Base-by-base conservation (phyloP, 2,888 invertebrate genomes). In the Galerucella pusilla region DNA sequence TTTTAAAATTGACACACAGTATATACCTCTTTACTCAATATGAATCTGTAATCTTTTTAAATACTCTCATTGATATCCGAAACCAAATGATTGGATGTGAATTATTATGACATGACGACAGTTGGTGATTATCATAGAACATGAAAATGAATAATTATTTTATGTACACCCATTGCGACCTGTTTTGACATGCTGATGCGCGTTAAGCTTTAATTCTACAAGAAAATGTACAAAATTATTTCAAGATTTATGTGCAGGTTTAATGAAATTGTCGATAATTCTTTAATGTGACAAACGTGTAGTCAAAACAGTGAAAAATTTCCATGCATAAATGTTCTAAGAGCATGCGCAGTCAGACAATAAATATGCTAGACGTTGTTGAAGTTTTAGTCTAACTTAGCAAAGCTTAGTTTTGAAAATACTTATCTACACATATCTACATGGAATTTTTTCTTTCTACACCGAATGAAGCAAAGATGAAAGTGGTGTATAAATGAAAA, bases 401-500 rank as follows among this genome's bases (percentile, higher is more conserved):
- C 35, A 49, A 49, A 49, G 14, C 49, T 49, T 49, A 35, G 6
- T 46, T 46, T 46, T 46, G 12, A 12, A 52, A 52, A 52, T 52
- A 52, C 14, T 52, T 46, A 52, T 52, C 52, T 52, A 52, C 52
- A 52, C 52, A 42, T 20, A 63, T 35, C n/a, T 35, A 42, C 63
- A 42, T 20, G 35, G 7, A 42, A 42, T 42, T 42, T 16, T 20
- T 63, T 63, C 16, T 28, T n/a, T 35, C 42, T 63, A 63, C 63
- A 5, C 14, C 14, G 12, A n/a, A 28, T 35, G 25, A 35, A 46
- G 65, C 42, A 42, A 49, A 61, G 2, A 60, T 57, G 16, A 57
- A 2, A 57, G 20, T 57, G 16, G 20, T 57, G 16, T 57, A 20
- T 57, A 42, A 42, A 28, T 68, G 6, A 61, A 68, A 61, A 73